Evolutionary conservation across 2,888 invertebrate genomes (phyloP).

Genomic region (Heterodera filipjevi): DNA sequence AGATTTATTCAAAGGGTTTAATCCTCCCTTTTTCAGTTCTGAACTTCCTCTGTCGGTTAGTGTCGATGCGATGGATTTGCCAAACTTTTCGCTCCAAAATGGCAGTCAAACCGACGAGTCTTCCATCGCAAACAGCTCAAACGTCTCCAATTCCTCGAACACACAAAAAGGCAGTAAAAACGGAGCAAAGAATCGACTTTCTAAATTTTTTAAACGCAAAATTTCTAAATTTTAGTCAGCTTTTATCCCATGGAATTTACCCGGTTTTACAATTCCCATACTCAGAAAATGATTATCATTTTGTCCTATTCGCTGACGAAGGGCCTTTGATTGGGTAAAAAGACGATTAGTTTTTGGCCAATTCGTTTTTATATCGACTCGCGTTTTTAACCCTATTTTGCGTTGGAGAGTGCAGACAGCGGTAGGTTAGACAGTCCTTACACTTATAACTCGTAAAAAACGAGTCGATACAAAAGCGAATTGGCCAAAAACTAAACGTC

Average conservation of each 20-base stretch:
- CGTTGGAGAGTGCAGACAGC: too few species aligned
- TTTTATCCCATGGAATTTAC: not conserved
- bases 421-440: too few species aligned
- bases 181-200: not conserved
- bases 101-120: not conserved
- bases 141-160: not conserved
- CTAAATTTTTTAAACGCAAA: not conserved
- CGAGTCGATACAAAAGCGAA: too few species aligned
- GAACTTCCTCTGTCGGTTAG: not conserved
- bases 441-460: too few species aligned
- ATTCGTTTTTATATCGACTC: too few species aligned
- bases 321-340: too few species aligned
- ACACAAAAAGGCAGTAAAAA: not conserved
- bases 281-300: not conserved
- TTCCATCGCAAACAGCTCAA: not conserved
- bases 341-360: too few species aligned
- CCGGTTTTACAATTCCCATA: not conserved
- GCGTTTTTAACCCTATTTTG: too few species aligned
- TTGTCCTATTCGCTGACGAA: too few species aligned
- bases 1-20: not conserved
- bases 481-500: too few species aligned
- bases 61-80: not conserved
- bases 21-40: not conserved
- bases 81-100: not conserved
- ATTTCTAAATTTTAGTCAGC: slow-evolving; percentile 1